Base-by-base conservation (phyloP, 2,888 invertebrate species). In the Agrochola circellaris region DNA sequence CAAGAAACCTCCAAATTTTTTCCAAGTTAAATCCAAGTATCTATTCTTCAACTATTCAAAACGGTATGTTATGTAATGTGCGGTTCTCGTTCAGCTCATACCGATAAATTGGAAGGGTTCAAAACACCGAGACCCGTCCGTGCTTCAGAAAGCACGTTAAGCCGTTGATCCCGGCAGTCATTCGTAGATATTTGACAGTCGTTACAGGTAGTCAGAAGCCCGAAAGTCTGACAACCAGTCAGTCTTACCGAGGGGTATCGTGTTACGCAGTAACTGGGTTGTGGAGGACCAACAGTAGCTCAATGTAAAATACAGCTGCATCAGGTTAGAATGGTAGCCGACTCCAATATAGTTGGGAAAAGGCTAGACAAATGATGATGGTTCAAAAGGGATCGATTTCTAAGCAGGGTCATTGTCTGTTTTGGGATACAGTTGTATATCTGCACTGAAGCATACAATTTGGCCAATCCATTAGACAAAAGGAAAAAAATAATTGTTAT, bases 371-470 rank as follows among this genome's bases (percentile, higher is more conserved):
- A 7, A 2, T 26, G 26, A 26, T 26, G 26, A 7, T 60, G 26
- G n/a, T 58, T 30, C 0, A 30, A n/a, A 42, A 48, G 2, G 2
- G 9, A 30, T 56, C 54, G n/a, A 42, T 81, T 56, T 42, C n/a
- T 8, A 73, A 1, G n/a, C 48, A 38, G 23, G 17, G 8, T 20
- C 38, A 62, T 62, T 30, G 82, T n/a, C 26, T 38, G 34, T 81
- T 73, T 34, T 54, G 60, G 6, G 51, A 60, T 81, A 73, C 7
- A 34, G 42, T 54, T 45, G 42, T 81, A 54, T 38, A 54, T 48
- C 30, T 42, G n/a, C 20, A 75, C 15, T 51, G 20, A 51, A 56
- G 56, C 62, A 64, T 48, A 6, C 6, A 48, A 58, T 15, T 75
- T 38, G 23, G 34, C 34, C n/a, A 72, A 54, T 9, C 23, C 45